Percentiles rank a stretch among this genome's conserved stretches.
Conservation (phyloP, 2,888 invertebrate genomes). For the Toxonevra muliebris region DNA sequence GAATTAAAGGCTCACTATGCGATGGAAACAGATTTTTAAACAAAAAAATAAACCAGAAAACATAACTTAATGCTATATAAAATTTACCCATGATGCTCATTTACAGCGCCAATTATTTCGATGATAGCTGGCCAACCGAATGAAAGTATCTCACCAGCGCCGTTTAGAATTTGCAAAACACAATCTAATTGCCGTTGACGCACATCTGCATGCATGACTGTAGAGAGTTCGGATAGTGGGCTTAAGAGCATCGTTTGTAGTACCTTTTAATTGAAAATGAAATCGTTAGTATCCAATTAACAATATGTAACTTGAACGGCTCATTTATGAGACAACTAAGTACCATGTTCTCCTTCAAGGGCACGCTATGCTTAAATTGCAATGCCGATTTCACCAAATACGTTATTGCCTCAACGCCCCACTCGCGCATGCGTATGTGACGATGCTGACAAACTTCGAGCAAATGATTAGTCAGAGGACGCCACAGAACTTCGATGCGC, state of each 20-base stretch:
- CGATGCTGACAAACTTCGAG: conserved; percentile 96
- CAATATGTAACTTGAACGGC: background rate
- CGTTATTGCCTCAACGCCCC: conserved; percentile 97
- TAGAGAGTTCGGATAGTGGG: conserved; percentile 91
- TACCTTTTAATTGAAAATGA: conserved; percentile 65
- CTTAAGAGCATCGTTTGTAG: conserved; percentile 87
- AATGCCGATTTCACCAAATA: conserved; percentile 92
- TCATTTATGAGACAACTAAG: conserved; percentile 19
- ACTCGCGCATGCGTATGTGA: conserved; percentile 93
- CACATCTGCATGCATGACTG: conserved; percentile 91
- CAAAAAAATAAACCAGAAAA: background rate
- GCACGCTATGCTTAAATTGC: conserved; percentile 84
- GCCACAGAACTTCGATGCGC: conserved; percentile 93
- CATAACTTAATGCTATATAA: background rate
- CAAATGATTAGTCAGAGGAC: conserved; percentile 94
- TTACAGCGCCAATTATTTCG: conserved; percentile 94
- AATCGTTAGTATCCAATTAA: background rate
- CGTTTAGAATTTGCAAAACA: conserved; percentile 90
- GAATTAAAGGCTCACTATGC: conserved; percentile 84
- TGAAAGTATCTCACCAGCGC: conserved; percentile 88
- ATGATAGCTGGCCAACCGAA: conserved; percentile 96
- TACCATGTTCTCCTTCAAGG: conserved; percentile 85
- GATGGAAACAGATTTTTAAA: background rate
- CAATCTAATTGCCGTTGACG: conserved; percentile 94
- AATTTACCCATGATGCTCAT: conserved; percentile 85